Conservation (phyloP, 2,888 invertebrate species). For the Chrysotoxum bicinctum region DNA sequence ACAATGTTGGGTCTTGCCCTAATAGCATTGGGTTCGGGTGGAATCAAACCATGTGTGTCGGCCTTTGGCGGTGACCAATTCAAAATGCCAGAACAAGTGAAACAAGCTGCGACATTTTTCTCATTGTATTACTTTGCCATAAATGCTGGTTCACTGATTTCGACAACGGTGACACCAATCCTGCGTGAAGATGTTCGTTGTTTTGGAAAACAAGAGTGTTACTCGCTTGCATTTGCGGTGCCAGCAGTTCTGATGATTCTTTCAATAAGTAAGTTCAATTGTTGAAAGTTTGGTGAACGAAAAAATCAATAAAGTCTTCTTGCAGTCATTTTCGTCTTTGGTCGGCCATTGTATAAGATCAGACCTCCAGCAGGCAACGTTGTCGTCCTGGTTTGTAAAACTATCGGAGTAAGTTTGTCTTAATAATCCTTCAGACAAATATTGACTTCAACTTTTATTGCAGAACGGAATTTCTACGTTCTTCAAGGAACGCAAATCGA, state of each 20-base stretch:
- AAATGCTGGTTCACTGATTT: slow-evolving; percentile 87
- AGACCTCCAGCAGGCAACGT: slow-evolving; percentile 88
- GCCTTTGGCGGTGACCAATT: slow-evolving; percentile 93
- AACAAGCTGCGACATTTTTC: slow-evolving; percentile 87
- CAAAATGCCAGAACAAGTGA: slow-evolving; percentile 84
- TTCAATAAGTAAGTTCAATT: slow-evolving; percentile 84
- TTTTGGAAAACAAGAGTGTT: slow-evolving; percentile 86
- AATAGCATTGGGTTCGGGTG: slow-evolving; percentile 90
- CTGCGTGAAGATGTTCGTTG: slow-evolving; percentile 87
- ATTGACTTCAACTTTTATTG: slow-evolving; percentile 28
- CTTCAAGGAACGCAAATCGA: slow-evolving; percentile 80
- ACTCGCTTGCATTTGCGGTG: slow-evolving; percentile 89
- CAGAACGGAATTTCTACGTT: slow-evolving; percentile 83
- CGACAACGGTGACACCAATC: slow-evolving; percentile 89
- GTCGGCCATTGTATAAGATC: slow-evolving; percentile 85
- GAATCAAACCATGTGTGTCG: slow-evolving; percentile 91
- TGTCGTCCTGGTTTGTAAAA: slow-evolving; percentile 85
- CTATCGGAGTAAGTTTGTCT: slow-evolving; percentile 84
- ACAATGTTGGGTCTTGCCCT: slow-evolving; percentile 86
- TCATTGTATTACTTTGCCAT: slow-evolving; percentile 89
- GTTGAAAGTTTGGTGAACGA: slow-evolving; percentile 12
- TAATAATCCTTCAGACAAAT: not conserved
- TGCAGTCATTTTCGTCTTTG: slow-evolving; percentile 88
- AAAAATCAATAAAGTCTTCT: slow-evolving; percentile 83
- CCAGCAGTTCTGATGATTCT: slow-evolving; percentile 88